A percentile compares a stretch with the other conserved stretches of the same genome.
Conservation (phyloP, 2,797 vertebrate genomes). For the Hydrolagus colliei region DNA sequence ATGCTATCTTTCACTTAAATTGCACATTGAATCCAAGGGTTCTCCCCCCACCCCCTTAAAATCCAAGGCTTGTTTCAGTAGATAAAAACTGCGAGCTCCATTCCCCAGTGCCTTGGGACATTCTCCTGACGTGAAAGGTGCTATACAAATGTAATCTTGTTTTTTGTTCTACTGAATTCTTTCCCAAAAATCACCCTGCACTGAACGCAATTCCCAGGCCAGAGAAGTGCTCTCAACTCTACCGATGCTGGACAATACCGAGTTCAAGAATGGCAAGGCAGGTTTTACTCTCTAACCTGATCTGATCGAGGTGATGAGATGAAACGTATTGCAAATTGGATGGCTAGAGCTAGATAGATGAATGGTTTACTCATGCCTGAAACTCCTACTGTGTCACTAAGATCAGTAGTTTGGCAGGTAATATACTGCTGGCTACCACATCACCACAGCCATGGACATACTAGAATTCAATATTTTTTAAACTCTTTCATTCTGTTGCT, state of each 20-base stretch:
- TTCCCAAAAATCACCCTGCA: not conserved
- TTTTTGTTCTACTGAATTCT: not conserved
- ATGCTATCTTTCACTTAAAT: not conserved
- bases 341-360: too few relatives aligned
- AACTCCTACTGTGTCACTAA: not conserved
- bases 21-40: too few relatives aligned
- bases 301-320: too few relatives aligned
- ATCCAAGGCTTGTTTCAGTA: not conserved
- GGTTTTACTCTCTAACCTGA: too few relatives aligned
- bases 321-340: too few relatives aligned
- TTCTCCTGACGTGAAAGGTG: too few relatives aligned
- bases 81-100: not conserved
- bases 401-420: not conserved
- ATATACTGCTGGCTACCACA: not conserved
- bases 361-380: not conserved
- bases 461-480: not conserved
- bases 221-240: not conserved
- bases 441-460: not conserved
- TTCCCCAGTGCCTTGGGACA: too few relatives aligned
- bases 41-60: not conserved
- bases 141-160: too few relatives aligned
- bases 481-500: not conserved
- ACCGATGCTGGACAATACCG: not conserved
- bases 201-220: not conserved
- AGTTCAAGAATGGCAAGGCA: not conserved